Evolutionary conservation across 2,888 invertebrate genomes (phyloP).

Genomic region (Timema cristinae): DNA sequence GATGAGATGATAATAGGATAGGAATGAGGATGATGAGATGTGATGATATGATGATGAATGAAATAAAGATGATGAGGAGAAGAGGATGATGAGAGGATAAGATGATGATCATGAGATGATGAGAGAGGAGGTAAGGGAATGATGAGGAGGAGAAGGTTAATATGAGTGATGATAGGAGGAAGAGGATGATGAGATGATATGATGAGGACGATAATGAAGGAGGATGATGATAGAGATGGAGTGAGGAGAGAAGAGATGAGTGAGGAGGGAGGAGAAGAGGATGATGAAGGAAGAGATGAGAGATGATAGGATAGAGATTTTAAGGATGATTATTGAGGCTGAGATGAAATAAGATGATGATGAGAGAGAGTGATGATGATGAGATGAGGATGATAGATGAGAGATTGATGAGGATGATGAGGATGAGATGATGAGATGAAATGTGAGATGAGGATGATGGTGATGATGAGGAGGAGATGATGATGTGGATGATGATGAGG

Average conservation of each 20-base stretch:
- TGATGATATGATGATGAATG: neutral
- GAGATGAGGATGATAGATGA: constrained; percentile 1
- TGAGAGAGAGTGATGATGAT: neutral
- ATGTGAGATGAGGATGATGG: neutral
- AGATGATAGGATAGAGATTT: neutral
- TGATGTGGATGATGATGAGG: neutral
- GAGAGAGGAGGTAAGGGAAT: neutral
- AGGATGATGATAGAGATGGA: neutral
- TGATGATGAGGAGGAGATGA: neutral
- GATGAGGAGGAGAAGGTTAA: neutral
- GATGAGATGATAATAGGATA: neutral
- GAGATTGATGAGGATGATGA: neutral
- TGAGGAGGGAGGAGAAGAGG: neutral
- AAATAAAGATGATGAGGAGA: neutral
- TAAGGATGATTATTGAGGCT: neutral
- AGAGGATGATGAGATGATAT: neutral
- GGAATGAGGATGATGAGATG: neutral
- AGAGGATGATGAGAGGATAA: neutral
- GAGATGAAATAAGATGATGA: neutral
- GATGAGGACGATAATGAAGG: neutral
- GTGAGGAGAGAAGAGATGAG: neutral
- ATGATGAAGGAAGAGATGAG: neutral
- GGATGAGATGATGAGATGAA: neutral
- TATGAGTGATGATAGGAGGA: neutral
- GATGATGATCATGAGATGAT: constrained; percentile 2